These are phyloP conservation scores for Venustoraphidia nigricollis DNA, from an alignment of 2,888 invertebrate genomes.

Conservation along the genomic window DNA sequence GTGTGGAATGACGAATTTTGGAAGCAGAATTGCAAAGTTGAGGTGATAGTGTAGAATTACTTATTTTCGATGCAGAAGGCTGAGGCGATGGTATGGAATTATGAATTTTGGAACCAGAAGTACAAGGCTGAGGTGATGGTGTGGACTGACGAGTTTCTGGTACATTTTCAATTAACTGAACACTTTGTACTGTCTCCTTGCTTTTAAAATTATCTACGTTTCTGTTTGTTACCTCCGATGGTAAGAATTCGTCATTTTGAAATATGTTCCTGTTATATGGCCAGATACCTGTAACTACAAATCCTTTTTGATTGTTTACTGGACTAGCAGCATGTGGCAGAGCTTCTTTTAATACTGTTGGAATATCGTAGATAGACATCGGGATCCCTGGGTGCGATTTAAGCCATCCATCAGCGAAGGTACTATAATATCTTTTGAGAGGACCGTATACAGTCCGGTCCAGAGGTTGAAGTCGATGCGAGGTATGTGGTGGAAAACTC, in stretches of 20 bases:
- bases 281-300: slow-evolving; percentile 9
- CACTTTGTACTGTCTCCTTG: too few species aligned
- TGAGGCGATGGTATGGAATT: too few species aligned
- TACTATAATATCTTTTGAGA: slow-evolving; percentile 9
- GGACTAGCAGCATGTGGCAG: slow-evolving; percentile 8
- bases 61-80: too few species aligned
- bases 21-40: too few species aligned
- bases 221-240: slow-evolving; percentile 9
- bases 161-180: too few species aligned
- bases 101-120: too few species aligned
- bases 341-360: slow-evolving; percentile 5
- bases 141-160: too few species aligned
- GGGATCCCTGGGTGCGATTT: slow-evolving; percentile 6
- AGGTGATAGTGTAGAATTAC: too few species aligned
- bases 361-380: slow-evolving; percentile 10
- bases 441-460: slow-evolving; percentile 14
- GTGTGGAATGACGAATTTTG: too few species aligned
- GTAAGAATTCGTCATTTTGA: slow-evolving; percentile 1
- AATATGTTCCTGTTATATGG: slow-evolving; percentile 8
- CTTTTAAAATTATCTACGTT: too few species aligned
- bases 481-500: slow-evolving; percentile 18
- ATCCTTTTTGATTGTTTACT: slow-evolving; percentile 14
- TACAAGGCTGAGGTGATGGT: too few species aligned
- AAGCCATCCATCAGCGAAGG: slow-evolving; percentile 8
- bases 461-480: slow-evolving; percentile 17